phyloP scores from a whole-genome alignment of 2,113 vertebrate species.

The Protobothrops flavoviridis region DNA sequence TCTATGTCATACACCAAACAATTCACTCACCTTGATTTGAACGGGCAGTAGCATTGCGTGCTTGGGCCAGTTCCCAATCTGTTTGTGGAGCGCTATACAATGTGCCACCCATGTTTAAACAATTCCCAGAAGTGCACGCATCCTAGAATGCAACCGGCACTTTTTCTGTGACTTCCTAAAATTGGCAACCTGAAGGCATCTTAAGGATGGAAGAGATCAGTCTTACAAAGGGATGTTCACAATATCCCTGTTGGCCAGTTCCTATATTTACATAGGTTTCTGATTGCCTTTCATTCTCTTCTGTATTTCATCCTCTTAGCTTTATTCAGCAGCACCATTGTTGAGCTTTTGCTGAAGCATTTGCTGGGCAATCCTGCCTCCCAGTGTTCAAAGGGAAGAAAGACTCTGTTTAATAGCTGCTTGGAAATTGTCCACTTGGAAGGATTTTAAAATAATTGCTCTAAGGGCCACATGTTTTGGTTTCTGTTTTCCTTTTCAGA shows the following conservation, averaged over 20 bases:
- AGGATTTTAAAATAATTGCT: background rate
- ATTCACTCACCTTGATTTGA: background rate
- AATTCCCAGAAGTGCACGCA: background rate
- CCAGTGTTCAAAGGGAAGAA: constrained; percentile 28
- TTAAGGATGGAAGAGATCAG: rapidly evolving
- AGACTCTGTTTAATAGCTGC: background rate
- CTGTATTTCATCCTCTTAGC: background rate
- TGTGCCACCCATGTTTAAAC: background rate
- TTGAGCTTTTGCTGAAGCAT: constrained; percentile 9
- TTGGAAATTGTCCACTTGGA: background rate
- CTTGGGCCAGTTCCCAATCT: rapidly evolving
- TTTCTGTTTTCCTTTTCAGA: background rate
- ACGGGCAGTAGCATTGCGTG: background rate
- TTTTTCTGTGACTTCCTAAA: background rate
- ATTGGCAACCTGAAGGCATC: rapidly evolving
- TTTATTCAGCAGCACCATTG: background rate
- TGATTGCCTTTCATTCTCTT: background rate
- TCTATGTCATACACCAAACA: background rate
- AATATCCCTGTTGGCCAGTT: background rate
- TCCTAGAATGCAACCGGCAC: background rate
- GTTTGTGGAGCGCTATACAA: background rate
- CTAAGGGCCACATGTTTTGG: too few relatives aligned
- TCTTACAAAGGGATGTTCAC: background rate
- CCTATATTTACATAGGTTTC: background rate
- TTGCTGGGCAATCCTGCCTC: constrained; percentile 60